Evolutionary conservation across 2,797 vertebrate species (phyloP), one percentile per base, ranked within the genome.

Genomic region (Sebastes matsubarae): DNA sequence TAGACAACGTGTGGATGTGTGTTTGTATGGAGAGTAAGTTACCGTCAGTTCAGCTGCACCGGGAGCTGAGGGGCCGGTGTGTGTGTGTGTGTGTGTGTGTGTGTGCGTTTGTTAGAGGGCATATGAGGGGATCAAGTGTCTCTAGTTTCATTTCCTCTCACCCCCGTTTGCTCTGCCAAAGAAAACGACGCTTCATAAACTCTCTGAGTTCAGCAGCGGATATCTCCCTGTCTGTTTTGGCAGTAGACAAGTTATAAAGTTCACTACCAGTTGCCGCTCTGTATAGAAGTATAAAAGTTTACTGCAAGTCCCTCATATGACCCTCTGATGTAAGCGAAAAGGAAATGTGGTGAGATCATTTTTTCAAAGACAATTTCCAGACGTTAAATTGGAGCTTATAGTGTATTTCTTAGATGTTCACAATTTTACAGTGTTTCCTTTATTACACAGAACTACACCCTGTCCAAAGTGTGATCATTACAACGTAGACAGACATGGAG

Each of bases 131-230:
- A 88, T 88, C 86, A 87, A 89, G 86, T 92, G 77, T 89, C 84
- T 89, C 88, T 61, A 24, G 75, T 91, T 92, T 93, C 70, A 94
- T 94, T 95, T 94, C 91, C 94, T 90, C 64, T 87, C 63, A 59
- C 16, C 63, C 65, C 70, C 59, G 59, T 87, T 82, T 76, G 68
- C 60, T 68, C 73, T 52, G 85, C 88, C 88, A 93, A 93, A 85
- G 75, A 91, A 91, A 93, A 93, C 86, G 87, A 16, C 2, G 61
- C 74, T 82, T 89, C 75, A 76, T 79, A 83, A 88, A 89, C 83
- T 79, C 63, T 82, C 34, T 50, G 70, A 91, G 89, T 88, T 90
- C 81, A 90, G 77, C 42, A 38, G 50, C 79, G 84, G 65, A 85
- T 85, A 79, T 71, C 36, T 74, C 32, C 20, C 29, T 2, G 57